Percentiles rank a stretch among this genome's conserved stretches.
phyloP scores from a whole-genome alignment of 2,797 vertebrate genomes.

The Clarias fuscus region DNA sequence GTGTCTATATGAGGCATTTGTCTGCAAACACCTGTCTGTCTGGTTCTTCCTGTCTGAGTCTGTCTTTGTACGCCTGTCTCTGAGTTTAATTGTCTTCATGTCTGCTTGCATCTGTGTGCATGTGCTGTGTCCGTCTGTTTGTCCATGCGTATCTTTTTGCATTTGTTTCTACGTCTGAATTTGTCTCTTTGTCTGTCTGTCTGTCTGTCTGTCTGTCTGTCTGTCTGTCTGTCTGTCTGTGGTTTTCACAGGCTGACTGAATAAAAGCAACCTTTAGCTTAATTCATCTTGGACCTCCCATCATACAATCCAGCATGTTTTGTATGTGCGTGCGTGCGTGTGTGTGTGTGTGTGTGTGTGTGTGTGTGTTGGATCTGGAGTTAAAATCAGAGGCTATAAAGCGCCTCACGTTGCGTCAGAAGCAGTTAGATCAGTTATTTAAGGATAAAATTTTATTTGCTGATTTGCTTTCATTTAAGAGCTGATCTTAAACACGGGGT shows the following conservation, averaged over 20 bases:
- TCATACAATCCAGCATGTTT: constrained; percentile 25
- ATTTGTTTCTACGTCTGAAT: too few species aligned
- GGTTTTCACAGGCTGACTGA: constrained; percentile 80
- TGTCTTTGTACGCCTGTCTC: background rate
- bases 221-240: constrained; percentile 49
- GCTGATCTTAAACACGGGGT: background rate
- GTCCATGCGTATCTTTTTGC: background rate
- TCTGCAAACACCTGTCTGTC: background rate
- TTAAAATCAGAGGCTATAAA: constrained; percentile 58
- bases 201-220: background rate
- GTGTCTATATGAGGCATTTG: too few species aligned
- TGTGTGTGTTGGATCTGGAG: constrained; percentile 47
- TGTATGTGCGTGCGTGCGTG: background rate
- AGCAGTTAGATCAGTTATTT: constrained; percentile 48
- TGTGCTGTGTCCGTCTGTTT: background rate
- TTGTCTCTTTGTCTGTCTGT: background rate
- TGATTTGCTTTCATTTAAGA: constrained; percentile 50
- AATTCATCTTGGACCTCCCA: constrained; percentile 74
- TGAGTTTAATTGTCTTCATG: background rate
- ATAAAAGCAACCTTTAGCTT: constrained; percentile 75
- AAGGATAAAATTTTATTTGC: constrained; percentile 62
- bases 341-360: background rate
- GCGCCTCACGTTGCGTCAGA: constrained; percentile 51
- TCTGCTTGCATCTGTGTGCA: background rate
- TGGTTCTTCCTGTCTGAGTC: background rate